phyloP scores from a whole-genome alignment of 2,888 invertebrate genomes.

The Lycaena phlaeas region DNA sequence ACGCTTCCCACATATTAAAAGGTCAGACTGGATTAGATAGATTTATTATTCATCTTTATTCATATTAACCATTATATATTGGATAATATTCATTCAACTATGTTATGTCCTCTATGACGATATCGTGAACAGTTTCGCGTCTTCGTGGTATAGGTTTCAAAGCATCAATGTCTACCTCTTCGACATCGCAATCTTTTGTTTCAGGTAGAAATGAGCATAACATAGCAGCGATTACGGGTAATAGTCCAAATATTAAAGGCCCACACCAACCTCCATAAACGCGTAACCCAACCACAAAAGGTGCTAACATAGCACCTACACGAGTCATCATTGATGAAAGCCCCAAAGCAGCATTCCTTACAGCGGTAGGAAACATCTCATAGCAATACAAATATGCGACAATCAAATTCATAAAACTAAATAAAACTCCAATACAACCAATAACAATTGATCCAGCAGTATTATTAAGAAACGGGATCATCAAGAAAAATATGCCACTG shows the following conservation, averaged over 20 bases:
- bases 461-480: conserved; percentile 71
- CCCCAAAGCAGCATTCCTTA: conserved; percentile 88
- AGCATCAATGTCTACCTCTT: not conserved
- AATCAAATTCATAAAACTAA: conserved; percentile 84
- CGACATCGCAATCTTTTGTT: conserved; percentile 79
- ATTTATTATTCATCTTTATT: too few species aligned
- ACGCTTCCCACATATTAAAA: too few species aligned
- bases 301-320: conserved; percentile 87
- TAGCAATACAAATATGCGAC: conserved; percentile 77
- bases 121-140: too few species aligned
- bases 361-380: conserved; percentile 90
- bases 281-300: conserved; percentile 79
- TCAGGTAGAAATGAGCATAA: conserved; percentile 81
- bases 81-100: too few species aligned
- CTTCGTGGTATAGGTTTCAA: not conserved
- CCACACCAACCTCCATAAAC: conserved; percentile 75
- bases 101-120: too few species aligned
- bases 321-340: conserved; percentile 88
- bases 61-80: too few species aligned
- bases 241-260: conserved; percentile 79
- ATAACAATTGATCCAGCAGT: conserved; percentile 66
- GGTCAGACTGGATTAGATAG: too few species aligned
- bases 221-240: conserved; percentile 76
- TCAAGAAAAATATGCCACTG: conserved; percentile 73
- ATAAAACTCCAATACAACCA: conserved; percentile 82